Percentiles rank a stretch among this genome's conserved stretches.
These are phyloP conservation scores for Trissoscelio sp. DNA, from an alignment of 2,888 invertebrate species.

Conservation along the genomic window DNA sequence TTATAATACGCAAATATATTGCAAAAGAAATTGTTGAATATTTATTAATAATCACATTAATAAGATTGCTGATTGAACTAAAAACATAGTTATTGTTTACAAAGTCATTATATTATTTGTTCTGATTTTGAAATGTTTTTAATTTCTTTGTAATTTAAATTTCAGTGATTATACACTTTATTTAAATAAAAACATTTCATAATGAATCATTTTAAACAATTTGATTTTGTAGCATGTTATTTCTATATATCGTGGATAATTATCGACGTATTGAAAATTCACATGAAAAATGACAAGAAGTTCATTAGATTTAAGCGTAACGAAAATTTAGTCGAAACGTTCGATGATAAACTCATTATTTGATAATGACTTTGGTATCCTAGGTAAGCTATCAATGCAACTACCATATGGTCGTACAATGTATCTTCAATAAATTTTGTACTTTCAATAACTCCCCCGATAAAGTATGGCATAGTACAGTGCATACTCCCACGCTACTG, in stretches of 20 bases:
- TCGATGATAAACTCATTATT: slow-evolving; percentile 68
- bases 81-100: no score
- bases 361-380: slow-evolving; percentile 64
- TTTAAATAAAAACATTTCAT: no score
- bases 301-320: slow-evolving; percentile 51
- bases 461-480: slow-evolving; percentile 47
- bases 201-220: no score
- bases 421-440: slow-evolving; percentile 70
- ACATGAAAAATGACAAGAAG: slow-evolving; percentile 49
- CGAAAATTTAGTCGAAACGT: slow-evolving; percentile 52
- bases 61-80: no score
- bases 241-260: slow-evolving; percentile 13
- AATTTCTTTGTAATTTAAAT: no score
- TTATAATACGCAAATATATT: no score
- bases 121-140: no score
- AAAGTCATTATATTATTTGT: no score
- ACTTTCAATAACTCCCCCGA: slow-evolving; percentile 68
- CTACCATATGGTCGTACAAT: slow-evolving; percentile 66
- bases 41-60: no score
- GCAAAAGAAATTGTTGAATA: no score
- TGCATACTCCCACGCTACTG: slow-evolving; percentile 19
- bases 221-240: no score
- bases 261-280: slow-evolving; percentile 17
- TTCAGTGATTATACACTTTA: no score
- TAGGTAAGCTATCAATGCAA: slow-evolving; percentile 61